Evolutionary conservation across 1,140 invertebrate genomes (phyloP).

Genomic region (Diuraphis noxia): DNA sequence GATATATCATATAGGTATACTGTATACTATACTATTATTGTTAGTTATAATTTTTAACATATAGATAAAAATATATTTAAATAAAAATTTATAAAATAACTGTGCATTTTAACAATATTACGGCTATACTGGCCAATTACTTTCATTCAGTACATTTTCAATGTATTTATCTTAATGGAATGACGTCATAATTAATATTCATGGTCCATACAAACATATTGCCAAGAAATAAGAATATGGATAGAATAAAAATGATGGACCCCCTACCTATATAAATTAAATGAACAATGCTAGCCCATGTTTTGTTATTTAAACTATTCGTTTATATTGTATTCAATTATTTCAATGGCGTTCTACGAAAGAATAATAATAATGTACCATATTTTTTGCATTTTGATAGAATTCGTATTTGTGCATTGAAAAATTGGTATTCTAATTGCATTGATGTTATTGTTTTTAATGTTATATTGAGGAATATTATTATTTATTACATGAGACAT

Average conservation of each 20-base stretch:
- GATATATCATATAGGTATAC: neutral
- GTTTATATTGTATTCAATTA: neutral
- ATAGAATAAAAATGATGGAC: conserved; percentile 26
- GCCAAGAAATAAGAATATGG: conserved; percentile 7
- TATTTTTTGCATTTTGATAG: neutral
- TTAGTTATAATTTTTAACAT: neutral
- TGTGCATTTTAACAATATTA: neutral
- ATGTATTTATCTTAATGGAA: conserved; percentile 22
- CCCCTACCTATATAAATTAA: neutral
- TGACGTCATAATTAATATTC: conserved; percentile 50
- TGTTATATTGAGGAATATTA: neutral
- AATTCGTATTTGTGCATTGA: neutral
- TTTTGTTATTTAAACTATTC: conserved; percentile 1
- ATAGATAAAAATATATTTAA: neutral
- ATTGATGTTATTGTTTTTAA: neutral
- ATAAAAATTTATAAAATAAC: neutral
- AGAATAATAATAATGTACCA: neutral
- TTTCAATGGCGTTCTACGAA: neutral
- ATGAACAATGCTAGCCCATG: neutral
- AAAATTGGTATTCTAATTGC: neutral
- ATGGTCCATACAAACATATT: neutral
- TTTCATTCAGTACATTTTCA: neutral
- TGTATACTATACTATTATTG: neutral
- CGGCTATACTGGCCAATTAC: neutral
- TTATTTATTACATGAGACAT: neutral